phyloP scores from a whole-genome alignment of 2,888 invertebrate genomes.

The Perithous albicinctus region DNA sequence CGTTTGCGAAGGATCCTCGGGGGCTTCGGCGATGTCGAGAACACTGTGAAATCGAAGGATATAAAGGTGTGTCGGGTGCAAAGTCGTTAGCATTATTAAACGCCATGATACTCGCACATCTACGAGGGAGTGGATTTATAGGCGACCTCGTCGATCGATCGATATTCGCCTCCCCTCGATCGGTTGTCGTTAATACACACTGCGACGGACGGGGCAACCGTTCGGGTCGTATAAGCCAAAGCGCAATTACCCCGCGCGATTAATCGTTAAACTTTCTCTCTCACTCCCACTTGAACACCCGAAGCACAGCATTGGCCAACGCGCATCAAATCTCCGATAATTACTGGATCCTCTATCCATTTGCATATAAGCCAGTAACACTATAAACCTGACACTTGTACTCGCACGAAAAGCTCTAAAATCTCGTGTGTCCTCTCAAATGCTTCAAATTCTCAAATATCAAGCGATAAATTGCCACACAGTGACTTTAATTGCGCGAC shows the following conservation, averaged over 20 bases:
- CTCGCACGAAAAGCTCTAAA: constrained; percentile 1
- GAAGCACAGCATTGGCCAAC: not conserved
- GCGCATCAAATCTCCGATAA: constrained; percentile 22
- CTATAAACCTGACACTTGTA: not conserved
- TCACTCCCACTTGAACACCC: not conserved
- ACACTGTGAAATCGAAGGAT: constrained; percentile 64
- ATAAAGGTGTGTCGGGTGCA: constrained; percentile 54
- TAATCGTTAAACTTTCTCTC: constrained; percentile 29
- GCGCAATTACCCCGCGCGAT: constrained; percentile 17
- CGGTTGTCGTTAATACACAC: constrained; percentile 34
- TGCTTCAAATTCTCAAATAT: not conserved
- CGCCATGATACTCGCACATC: constrained; percentile 10
- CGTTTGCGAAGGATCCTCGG: constrained; percentile 53
- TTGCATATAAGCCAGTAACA: constrained; percentile 16
- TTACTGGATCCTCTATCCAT: constrained; percentile 18
- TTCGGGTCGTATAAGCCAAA: not conserved
- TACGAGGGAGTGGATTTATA: constrained; percentile 38
- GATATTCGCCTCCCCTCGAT: constrained; percentile 32
- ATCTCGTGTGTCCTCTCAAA: not conserved
- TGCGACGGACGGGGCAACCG: not conserved
- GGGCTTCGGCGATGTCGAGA: constrained; percentile 69
- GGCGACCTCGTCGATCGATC: constrained; percentile 47
- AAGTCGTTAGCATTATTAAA: constrained; percentile 66
- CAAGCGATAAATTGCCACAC: not conserved
- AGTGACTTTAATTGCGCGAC: not conserved